Conservation (phyloP, 2,113 vertebrate species). For the Myanophis thanlyinensis region DNA sequence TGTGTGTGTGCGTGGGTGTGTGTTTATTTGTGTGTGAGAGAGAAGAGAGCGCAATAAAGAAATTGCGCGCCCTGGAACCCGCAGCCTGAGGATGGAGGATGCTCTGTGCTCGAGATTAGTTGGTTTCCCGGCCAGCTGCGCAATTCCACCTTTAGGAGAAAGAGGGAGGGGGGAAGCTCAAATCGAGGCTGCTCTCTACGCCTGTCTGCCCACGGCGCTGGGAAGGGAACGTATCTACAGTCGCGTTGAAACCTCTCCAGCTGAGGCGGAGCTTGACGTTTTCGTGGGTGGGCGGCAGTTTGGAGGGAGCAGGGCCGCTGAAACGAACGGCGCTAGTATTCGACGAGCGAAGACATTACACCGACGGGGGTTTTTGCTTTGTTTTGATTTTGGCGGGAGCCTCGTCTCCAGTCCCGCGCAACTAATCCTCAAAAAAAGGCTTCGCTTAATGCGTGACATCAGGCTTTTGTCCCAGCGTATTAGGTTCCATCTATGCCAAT, state of each 20-base stretch:
- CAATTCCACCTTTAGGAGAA: background rate
- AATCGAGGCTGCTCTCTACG: background rate
- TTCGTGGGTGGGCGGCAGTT: constrained; percentile 14
- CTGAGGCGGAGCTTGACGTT: constrained; percentile 20
- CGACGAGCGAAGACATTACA: background rate
- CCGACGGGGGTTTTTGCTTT: background rate
- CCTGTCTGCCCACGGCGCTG: constrained; percentile 1
- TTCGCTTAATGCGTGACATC: background rate
- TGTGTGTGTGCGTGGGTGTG: background rate
- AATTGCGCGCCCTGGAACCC: background rate
- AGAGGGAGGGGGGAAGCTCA: no score
- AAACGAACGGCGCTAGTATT: background rate
- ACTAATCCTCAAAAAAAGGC: background rate
- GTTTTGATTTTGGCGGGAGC: constrained; percentile 2
- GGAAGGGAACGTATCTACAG: background rate
- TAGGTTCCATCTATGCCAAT: background rate
- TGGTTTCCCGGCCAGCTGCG: background rate
- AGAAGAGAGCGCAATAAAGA: background rate
- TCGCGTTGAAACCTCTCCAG: constrained; percentile 4
- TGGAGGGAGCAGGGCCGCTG: background rate
- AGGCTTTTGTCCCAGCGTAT: background rate
- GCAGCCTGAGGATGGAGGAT: background rate
- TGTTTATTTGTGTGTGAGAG: background rate
- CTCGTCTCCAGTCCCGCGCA: background rate
- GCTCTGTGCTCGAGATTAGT: background rate